Evolutionary conservation across 2,113 vertebrate genomes (phyloP).

Genomic region (Blennius ocellaris): DNA sequence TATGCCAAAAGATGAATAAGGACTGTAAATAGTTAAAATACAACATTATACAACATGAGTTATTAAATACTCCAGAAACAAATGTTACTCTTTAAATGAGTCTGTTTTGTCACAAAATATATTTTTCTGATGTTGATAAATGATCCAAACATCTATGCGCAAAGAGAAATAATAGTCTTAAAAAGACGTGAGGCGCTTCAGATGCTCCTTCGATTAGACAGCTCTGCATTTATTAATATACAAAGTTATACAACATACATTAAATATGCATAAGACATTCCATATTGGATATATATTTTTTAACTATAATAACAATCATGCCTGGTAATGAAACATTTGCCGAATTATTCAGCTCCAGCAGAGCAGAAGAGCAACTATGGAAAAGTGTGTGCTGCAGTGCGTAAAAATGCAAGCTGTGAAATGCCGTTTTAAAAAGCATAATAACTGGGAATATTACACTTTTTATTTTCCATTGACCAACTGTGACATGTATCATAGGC

Average conservation of each 20-base stretch:
- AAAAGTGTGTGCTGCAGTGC: background rate
- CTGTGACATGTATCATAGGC: slow-evolving; percentile 19
- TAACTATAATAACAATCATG: background rate
- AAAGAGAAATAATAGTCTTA: slow-evolving; percentile 3
- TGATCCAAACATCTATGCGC: slow-evolving; percentile 13
- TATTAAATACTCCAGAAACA: background rate
- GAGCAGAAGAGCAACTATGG: no score
- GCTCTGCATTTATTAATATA: background rate
- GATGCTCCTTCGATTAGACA: background rate
- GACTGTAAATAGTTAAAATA: no score
- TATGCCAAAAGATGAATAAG: background rate
- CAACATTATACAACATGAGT: background rate
- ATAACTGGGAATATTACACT: no score
- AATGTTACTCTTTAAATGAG: background rate
- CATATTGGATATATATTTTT: background rate
- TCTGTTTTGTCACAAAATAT: slow-evolving; percentile 15
- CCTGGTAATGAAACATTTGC: background rate
- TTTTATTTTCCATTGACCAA: slow-evolving; percentile 13
- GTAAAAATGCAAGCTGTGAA: background rate
- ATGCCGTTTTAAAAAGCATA: no score
- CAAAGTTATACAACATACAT: background rate
- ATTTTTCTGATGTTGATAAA: slow-evolving; percentile 25
- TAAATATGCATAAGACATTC: background rate
- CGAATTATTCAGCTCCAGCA: background rate
- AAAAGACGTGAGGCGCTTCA: slow-evolving; percentile 16